These are phyloP conservation scores for Podilymbus podiceps DNA, from an alignment of 2,113 vertebrate species.

Conservation along the genomic window DNA sequence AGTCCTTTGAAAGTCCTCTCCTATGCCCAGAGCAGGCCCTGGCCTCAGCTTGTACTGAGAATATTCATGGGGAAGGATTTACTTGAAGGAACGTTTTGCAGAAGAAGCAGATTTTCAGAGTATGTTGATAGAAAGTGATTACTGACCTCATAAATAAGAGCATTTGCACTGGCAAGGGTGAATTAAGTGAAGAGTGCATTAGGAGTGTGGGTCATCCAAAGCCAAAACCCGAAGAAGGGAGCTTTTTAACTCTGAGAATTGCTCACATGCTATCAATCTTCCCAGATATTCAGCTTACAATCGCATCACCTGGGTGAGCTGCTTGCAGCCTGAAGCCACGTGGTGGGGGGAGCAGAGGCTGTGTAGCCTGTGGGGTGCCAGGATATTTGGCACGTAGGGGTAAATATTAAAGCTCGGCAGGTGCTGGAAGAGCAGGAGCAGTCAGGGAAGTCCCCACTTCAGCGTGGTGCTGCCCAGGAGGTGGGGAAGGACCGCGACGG, in stretches of 20 bases:
- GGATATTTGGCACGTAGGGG: rapidly evolving
- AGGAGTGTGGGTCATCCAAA: not conserved
- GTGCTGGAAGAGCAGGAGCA: not conserved
- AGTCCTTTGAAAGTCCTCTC: conserved; percentile 38
- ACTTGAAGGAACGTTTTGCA: not conserved
- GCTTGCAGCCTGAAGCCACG: not conserved
- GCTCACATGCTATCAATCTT: not conserved
- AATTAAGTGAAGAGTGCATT: conserved; percentile 41
- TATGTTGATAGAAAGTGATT: conserved; percentile 23
- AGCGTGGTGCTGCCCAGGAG: rapidly evolving
- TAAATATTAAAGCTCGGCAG: not conserved
- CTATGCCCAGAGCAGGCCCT: not conserved
- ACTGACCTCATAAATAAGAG: conserved; percentile 13
- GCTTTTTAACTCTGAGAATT: not conserved
- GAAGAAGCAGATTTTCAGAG: conserved; percentile 18
- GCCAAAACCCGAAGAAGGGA: not conserved
- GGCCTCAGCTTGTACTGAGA: not conserved
- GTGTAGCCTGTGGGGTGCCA: rapidly evolving
- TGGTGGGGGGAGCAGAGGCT: not conserved
- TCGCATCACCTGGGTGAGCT: not conserved
- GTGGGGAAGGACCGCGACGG: not conserved
- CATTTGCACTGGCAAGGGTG: conserved; percentile 28
- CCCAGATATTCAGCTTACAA: not conserved
- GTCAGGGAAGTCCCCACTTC: not conserved
- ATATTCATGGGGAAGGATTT: not conserved